These are phyloP conservation scores for Sabatieria punctata DNA, from an alignment of 2,888 invertebrate genomes.

Conservation along the genomic window DNA sequence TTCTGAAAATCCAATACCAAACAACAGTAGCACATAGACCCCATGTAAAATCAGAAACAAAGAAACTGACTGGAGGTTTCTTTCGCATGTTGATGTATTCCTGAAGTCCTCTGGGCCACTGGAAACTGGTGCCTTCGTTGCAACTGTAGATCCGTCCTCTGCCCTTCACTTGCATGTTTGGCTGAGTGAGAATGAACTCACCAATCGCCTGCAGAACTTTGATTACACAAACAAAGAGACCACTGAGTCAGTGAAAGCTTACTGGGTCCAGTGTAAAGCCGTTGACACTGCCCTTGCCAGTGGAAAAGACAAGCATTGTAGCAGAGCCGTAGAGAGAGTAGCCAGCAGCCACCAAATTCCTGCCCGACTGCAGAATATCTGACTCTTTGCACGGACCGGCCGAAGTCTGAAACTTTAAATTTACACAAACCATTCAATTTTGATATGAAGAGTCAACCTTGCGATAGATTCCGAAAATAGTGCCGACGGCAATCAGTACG, in stretches of 20 bases:
- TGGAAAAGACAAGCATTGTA: slow-evolving; percentile 74
- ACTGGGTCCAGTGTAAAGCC: slow-evolving; percentile 57
- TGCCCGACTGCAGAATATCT: slow-evolving; percentile 70
- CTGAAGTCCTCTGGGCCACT: slow-evolving; percentile 45
- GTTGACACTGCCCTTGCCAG: slow-evolving; percentile 62
- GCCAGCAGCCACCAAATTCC: slow-evolving; percentile 72
- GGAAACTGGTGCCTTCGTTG: slow-evolving; percentile 48
- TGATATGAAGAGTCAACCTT: too few relatives aligned
- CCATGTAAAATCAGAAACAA: too few relatives aligned
- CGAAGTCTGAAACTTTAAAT: slow-evolving; percentile 4
- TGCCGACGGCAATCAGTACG: slow-evolving; percentile 84
- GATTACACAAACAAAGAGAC: not conserved
- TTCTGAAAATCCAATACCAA: too few relatives aligned
- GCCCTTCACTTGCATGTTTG: slow-evolving; percentile 60
- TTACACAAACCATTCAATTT: too few relatives aligned
- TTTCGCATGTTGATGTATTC: slow-evolving; percentile 52
- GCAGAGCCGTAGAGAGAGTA: slow-evolving; percentile 93
- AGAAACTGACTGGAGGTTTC: slow-evolving; percentile 46
- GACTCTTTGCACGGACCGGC: slow-evolving; percentile 39
- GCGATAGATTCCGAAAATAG: slow-evolving; percentile 79
- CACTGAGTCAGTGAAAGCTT: slow-evolving; percentile 27
- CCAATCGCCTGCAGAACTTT: slow-evolving; percentile 42
- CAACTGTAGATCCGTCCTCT: slow-evolving; percentile 72
- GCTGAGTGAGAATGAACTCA: slow-evolving; percentile 60
- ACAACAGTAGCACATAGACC: too few relatives aligned